A percentile compares a stretch with the other conserved stretches of the same genome.
Evolutionary conservation across 2,888 invertebrate species (phyloP).

Genomic region (Tortricodes alternella): DNA sequence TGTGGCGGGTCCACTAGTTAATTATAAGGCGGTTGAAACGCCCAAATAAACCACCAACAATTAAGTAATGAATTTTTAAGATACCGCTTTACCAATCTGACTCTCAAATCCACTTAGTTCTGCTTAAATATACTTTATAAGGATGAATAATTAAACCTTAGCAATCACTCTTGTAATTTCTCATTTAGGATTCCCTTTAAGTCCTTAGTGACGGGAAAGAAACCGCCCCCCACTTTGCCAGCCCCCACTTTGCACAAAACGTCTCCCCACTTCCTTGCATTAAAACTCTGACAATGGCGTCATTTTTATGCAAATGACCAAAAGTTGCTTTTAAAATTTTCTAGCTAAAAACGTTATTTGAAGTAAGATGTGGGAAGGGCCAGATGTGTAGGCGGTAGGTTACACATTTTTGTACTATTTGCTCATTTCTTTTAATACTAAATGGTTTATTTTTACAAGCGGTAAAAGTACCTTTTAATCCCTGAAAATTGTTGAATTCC

Average conservation of each 20-base stretch:
- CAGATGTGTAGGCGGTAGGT: background rate
- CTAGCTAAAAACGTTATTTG: conserved; percentile 9
- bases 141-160: background rate
- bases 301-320: conserved; percentile 43
- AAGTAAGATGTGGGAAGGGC: background rate
- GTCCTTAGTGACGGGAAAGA: conserved; percentile 8
- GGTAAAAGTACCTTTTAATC: too few species aligned
- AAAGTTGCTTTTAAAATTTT: conserved; percentile 32
- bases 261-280: conserved; percentile 36
- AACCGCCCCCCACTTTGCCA: conserved; percentile 9
- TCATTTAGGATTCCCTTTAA: conserved; percentile 26
- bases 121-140: conserved; percentile 4
- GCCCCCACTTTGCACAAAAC: conserved; percentile 33
- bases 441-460: too few species aligned
- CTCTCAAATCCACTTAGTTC: background rate
- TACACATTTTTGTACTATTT: background rate
- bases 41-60: too few species aligned
- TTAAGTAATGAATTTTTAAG: too few species aligned
- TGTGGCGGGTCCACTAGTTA: too few species aligned
- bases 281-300: conserved; percentile 41
- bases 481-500: too few species aligned
- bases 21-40: too few species aligned
- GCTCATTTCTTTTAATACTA: too few species aligned
- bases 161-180: conserved; percentile 10
- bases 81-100: too few species aligned